Evolutionary conservation across 2,113 vertebrate genomes (phyloP).

Genomic region (Laticauda colubrina): DNA sequence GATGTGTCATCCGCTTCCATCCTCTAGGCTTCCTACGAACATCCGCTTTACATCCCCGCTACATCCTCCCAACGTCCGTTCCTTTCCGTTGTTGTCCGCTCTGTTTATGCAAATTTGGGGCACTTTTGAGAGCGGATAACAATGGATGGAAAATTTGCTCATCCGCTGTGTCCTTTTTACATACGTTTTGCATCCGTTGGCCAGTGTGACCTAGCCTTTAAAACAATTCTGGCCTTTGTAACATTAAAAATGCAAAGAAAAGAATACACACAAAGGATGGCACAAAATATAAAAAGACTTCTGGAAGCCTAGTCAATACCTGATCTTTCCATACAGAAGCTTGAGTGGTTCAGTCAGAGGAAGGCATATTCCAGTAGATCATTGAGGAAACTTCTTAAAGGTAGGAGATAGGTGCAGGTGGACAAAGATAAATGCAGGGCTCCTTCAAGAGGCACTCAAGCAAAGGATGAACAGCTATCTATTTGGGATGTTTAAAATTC

Average conservation of each 20-base stretch:
- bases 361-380: not conserved
- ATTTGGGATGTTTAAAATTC: not conserved
- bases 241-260: not conserved
- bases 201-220: no score
- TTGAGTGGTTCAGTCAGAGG: not conserved
- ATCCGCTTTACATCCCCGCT: no score
- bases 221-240: not conserved
- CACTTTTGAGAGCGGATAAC: no score
- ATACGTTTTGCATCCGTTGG: no score
- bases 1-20: no score
- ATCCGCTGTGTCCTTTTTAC: no score
- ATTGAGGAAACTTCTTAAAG: not conserved
- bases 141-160: no score
- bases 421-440: not conserved
- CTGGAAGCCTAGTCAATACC: not conserved
- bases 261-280: not conserved
- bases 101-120: no score
- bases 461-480: not conserved
- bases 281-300: not conserved
- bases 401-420: not conserved
- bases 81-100: no score
- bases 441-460: not conserved
- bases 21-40: no score
- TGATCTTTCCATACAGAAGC: not conserved
- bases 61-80: no score